Conservation (phyloP, 1,140 invertebrate species). For the Drosophila subobscura region DNA sequence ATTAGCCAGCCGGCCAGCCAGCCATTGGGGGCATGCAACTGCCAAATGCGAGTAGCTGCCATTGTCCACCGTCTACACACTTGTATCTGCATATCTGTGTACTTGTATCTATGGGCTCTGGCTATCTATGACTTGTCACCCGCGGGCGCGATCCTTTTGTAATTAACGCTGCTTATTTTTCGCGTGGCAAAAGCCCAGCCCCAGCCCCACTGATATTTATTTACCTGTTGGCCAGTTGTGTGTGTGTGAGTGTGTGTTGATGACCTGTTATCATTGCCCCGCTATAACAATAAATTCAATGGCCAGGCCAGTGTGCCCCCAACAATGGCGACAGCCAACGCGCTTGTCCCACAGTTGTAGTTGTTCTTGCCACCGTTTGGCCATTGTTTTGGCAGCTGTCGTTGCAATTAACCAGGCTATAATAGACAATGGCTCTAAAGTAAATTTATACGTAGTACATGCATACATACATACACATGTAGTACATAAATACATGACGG, state of each 20-base stretch:
- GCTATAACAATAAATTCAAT: constrained; percentile 79
- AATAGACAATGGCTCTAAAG: constrained; percentile 74
- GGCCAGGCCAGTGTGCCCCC: constrained; percentile 28
- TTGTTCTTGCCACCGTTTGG: constrained; percentile 72
- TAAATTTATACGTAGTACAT: constrained; percentile 53
- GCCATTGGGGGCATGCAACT: constrained; percentile 4
- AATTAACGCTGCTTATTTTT: constrained; percentile 78
- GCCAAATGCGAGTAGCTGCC: constrained; percentile 26
- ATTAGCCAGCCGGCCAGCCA: constrained; percentile 51
- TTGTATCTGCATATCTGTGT: constrained; percentile 17
- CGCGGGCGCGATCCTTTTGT: constrained; percentile 55
- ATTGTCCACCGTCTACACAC: background rate
- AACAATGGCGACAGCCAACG: constrained; percentile 50
- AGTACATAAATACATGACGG: background rate
- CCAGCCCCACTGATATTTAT: constrained; percentile 55
- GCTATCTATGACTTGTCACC: constrained; percentile 38
- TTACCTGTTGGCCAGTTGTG: constrained; percentile 69
- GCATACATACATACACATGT: constrained; percentile 3
- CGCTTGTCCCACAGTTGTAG: constrained; percentile 42
- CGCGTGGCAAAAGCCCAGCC: background rate
- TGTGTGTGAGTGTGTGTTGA: constrained; percentile 40
- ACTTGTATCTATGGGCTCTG: constrained; percentile 3
- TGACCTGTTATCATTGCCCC: constrained; percentile 80
- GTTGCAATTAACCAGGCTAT: constrained; percentile 78
- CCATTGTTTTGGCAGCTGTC: constrained; percentile 79